Percentiles rank a stretch among this genome's conserved stretches.
Evolutionary conservation across 2,888 invertebrate genomes (phyloP).

Genomic region (Troilus luridus): DNA sequence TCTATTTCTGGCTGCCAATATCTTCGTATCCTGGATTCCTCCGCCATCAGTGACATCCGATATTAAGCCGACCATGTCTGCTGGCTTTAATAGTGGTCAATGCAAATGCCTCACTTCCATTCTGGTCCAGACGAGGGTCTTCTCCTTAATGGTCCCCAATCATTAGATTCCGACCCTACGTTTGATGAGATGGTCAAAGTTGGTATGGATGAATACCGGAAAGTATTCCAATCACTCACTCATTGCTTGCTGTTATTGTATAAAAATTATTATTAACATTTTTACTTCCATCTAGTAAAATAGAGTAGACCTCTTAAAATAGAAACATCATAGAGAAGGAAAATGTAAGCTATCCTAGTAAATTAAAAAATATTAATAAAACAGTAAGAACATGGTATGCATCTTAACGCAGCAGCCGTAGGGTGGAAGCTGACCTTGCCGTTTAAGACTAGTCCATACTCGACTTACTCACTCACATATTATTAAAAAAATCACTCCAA

Average conservation of each 20-base stretch:
- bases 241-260: neutral
- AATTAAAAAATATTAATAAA: too few relatives aligned
- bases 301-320: too few relatives aligned
- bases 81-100: conserved; percentile 35
- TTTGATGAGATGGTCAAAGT: neutral
- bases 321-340: too few relatives aligned
- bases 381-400: too few relatives aligned
- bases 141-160: neutral
- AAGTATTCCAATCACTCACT: neutral
- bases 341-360: too few relatives aligned
- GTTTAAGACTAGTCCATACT: too few relatives aligned
- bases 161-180: neutral
- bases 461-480: too few relatives aligned
- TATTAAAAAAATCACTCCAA: too few relatives aligned
- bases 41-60: conserved; percentile 24
- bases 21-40: conserved; percentile 32
- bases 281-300: too few relatives aligned
- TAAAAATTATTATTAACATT: neutral
- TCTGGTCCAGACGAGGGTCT: neutral
- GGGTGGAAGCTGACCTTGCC: too few relatives aligned
- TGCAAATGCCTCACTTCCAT: conserved; percentile 40
- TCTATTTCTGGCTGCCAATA: neutral
- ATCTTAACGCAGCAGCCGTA: too few relatives aligned
- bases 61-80: conserved; percentile 10
- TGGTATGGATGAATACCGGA: neutral